Evolutionary conservation across 2,888 invertebrate genomes (phyloP).

Genomic region (Lutraria lutraria): DNA sequence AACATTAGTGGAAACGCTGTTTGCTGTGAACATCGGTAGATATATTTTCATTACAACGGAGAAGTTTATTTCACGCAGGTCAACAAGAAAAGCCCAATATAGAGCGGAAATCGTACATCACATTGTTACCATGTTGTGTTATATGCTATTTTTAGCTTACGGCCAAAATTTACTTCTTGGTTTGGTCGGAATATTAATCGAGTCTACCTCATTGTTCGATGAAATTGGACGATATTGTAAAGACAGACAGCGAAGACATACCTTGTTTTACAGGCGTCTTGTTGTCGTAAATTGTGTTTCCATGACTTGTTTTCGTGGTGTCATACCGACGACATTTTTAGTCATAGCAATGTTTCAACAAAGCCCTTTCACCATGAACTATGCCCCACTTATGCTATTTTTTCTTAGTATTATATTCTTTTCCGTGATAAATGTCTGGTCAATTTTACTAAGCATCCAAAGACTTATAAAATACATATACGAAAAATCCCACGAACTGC

Average conservation of each 20-base stretch:
- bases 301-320: conserved; percentile 71
- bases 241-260: conserved; percentile 60
- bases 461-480: conserved; percentile 66
- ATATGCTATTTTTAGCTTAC: conserved; percentile 69
- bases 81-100: conserved; percentile 54
- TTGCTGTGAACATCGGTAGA: conserved; percentile 74
- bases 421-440: conserved; percentile 78
- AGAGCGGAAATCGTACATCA: conserved; percentile 74
- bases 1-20: conserved; percentile 56
- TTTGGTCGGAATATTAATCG: conserved; percentile 72
- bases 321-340: conserved; percentile 74
- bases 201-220: conserved; percentile 70
- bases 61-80: conserved; percentile 54
- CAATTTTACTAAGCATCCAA: conserved; percentile 71
- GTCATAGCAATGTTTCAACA: conserved; percentile 73
- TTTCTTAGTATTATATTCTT: conserved; percentile 77
- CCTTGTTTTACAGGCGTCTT: conserved; percentile 63
- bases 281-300: conserved; percentile 64
- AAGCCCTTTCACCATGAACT: conserved; percentile 74
- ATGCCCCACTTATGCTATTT: conserved; percentile 72
- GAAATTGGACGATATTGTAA: conserved; percentile 70
- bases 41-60: conserved; percentile 70
- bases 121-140: conserved; percentile 71
- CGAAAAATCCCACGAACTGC: conserved; percentile 37
- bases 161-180: conserved; percentile 73